Evolutionary conservation across 2,113 vertebrate species (phyloP).

Genomic region (Ammospiza caudacuta): DNA sequence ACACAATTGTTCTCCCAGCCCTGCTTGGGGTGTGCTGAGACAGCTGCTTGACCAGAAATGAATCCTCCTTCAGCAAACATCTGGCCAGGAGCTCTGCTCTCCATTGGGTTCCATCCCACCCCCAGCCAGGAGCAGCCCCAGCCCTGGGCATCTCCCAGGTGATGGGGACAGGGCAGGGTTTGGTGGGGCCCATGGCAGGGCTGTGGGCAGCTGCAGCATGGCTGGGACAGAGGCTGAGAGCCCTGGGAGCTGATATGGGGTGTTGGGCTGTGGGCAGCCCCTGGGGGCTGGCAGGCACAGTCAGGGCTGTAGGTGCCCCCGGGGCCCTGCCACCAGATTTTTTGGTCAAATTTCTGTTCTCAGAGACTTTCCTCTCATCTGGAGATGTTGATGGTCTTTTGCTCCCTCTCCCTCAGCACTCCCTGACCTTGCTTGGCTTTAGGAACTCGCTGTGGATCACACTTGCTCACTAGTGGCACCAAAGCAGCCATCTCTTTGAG

Average conservation of each 20-base stretch:
- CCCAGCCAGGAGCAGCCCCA: neutral
- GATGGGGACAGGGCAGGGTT: neutral
- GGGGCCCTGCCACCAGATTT: neutral
- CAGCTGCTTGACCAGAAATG: neutral
- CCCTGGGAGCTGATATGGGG: accelerated
- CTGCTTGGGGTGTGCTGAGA: neutral
- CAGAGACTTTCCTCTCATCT: neutral
- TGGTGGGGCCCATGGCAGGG: neutral
- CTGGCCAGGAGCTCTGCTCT: neutral
- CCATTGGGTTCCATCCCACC: accelerated
- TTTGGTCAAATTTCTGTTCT: neutral
- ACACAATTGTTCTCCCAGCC: neutral
- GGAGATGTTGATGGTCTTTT: neutral
- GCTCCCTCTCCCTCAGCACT: neutral
- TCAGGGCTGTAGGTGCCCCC: accelerated
- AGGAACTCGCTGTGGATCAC: neutral
- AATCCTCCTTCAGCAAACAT: neutral
- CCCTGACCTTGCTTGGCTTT: neutral
- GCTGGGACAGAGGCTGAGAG: neutral
- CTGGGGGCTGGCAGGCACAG: accelerated
- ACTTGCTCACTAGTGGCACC: neutral
- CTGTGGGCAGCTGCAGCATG: neutral
- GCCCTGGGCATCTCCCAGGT: accelerated
- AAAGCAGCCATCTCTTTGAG: neutral
- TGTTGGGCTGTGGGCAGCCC: neutral